A percentile compares a stretch with the other conserved stretches of the same genome.
Conservation (phyloP, 2,797 vertebrate species). For the Aphelocoma californica region DNA sequence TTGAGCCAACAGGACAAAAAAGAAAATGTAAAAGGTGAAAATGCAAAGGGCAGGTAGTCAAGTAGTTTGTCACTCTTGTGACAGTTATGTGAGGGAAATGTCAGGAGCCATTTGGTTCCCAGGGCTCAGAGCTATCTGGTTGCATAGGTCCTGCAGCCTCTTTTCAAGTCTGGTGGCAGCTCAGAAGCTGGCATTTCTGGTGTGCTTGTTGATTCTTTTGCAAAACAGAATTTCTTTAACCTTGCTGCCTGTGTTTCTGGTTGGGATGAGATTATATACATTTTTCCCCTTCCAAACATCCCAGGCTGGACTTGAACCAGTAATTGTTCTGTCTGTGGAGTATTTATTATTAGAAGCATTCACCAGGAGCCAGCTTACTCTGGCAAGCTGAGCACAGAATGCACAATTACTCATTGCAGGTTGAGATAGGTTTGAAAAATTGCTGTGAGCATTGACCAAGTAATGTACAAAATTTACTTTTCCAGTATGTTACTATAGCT, state of each 20-base stretch:
- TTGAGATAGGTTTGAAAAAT: background rate
- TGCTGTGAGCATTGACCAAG: background rate
- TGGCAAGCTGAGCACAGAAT: background rate
- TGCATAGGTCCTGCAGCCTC: background rate
- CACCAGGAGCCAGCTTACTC: background rate
- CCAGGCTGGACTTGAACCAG: background rate
- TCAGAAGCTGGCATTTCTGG: background rate
- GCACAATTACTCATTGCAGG: background rate
- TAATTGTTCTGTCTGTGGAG: constrained; percentile 21
- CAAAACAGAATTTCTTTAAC: background rate
- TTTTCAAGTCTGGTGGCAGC: background rate
- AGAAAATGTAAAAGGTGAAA: background rate
- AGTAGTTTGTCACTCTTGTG: background rate
- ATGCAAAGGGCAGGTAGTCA: background rate
- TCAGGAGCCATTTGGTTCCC: background rate
- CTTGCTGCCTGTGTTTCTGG: background rate
- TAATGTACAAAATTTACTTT: background rate
- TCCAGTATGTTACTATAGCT: background rate
- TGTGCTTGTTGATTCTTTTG: background rate
- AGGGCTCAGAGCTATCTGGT: background rate
- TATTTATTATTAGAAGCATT: background rate
- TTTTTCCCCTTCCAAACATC: background rate
- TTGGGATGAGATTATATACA: background rate
- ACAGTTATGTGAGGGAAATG: background rate
- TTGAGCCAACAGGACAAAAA: background rate